phyloP scores from a whole-genome alignment of 2,797 vertebrate genomes.

The Tamandua tetradactyla region DNA sequence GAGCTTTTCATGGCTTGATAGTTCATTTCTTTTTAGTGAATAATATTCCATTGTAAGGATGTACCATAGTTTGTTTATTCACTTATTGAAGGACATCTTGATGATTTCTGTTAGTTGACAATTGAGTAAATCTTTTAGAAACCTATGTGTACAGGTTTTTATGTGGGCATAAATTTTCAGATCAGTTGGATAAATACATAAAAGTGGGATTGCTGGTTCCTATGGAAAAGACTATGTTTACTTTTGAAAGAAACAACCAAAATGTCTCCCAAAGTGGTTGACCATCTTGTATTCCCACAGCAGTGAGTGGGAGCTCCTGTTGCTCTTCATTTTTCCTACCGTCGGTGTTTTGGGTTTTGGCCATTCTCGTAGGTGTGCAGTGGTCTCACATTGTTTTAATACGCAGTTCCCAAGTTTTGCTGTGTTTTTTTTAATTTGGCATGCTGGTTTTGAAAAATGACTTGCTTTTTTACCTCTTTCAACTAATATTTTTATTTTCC shows the following conservation, averaged over 20 bases:
- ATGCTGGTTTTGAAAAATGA: constrained; percentile 19
- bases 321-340: neutral
- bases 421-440: constrained; percentile 1
- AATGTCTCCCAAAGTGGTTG: neutral
- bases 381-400: constrained; percentile 4
- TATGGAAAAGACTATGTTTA: neutral
- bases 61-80: neutral
- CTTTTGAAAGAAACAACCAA: neutral
- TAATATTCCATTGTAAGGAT: neutral
- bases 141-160: neutral
- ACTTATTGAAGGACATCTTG: neutral
- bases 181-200: neutral
- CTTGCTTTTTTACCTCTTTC: neutral
- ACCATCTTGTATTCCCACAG: neutral
- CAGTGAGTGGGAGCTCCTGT: neutral
- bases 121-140: neutral
- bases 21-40: constrained; percentile 50
- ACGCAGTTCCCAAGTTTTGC: neutral
- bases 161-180: neutral
- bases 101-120: neutral
- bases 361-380: neutral
- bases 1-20: neutral
- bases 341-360: neutral
- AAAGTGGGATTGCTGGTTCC: neutral
- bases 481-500: neutral